Evolutionary conservation across 2,888 invertebrate species (phyloP).

Genomic region (Troides helena): DNA sequence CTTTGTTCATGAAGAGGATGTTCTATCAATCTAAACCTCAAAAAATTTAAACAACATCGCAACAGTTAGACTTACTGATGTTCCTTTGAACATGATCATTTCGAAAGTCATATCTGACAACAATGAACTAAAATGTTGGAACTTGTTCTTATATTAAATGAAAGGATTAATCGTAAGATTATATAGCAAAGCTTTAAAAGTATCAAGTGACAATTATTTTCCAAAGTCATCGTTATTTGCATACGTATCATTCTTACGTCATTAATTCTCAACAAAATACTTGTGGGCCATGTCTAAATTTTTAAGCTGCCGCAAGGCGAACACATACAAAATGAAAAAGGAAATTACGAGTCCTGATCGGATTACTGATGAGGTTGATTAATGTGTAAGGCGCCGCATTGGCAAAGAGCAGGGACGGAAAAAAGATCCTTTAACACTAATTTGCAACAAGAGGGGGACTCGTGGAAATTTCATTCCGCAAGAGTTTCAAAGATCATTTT

Average conservation of each 20-base stretch:
- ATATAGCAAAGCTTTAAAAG: too few relatives aligned
- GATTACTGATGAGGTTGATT: slow-evolving; percentile 43
- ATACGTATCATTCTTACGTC: not conserved
- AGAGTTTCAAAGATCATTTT: not conserved
- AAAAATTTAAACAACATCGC: too few relatives aligned
- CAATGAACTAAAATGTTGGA: too few relatives aligned
- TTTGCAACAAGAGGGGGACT: slow-evolving; percentile 14
- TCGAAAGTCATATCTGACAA: too few relatives aligned
- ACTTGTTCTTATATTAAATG: too few relatives aligned
- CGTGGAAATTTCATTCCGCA: slow-evolving; percentile 5
- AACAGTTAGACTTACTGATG: too few relatives aligned
- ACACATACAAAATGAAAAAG: slow-evolving; percentile 34
- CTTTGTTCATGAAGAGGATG: too few relatives aligned
- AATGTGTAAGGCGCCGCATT: slow-evolving; percentile 33
- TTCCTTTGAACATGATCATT: too few relatives aligned
- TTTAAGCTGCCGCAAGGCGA: slow-evolving; percentile 16
- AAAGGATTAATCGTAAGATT: too few relatives aligned
- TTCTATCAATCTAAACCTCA: too few relatives aligned
- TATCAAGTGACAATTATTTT: too few relatives aligned
- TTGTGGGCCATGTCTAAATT: slow-evolving; percentile 10
- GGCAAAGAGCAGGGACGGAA: slow-evolving; percentile 9
- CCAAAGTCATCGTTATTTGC: too few relatives aligned
- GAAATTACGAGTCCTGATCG: slow-evolving; percentile 39
- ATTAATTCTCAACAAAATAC: not conserved
- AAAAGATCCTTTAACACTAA: slow-evolving; percentile 23